These are phyloP conservation scores for Dunckerocampus dactyliophorus DNA, from an alignment of 2,113 vertebrate species.

Conservation along the genomic window DNA sequence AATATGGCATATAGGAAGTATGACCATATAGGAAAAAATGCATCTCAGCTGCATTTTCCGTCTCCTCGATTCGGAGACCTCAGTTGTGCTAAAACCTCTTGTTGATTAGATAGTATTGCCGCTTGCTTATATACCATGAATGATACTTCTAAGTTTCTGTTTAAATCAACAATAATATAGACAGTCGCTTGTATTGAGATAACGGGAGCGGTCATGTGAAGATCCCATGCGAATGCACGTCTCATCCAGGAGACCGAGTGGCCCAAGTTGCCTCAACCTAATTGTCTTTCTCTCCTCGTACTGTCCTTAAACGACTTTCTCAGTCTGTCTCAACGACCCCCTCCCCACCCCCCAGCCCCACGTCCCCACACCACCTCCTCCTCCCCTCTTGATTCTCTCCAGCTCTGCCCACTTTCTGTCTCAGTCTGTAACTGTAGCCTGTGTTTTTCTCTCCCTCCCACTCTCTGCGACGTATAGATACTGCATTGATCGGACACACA, in stretches of 20 bases:
- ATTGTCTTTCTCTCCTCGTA: slow-evolving; percentile 73
- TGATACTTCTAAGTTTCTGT: not conserved
- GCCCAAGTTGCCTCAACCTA: slow-evolving; percentile 67
- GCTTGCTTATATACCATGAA: too few relatives aligned
- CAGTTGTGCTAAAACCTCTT: too few relatives aligned
- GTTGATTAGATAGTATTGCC: too few relatives aligned
- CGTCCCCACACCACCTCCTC: slow-evolving; percentile 28
- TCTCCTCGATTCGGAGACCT: too few relatives aligned
- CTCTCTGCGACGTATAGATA: slow-evolving; percentile 73
- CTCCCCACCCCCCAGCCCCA: slow-evolving; percentile 28
- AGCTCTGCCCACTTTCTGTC: slow-evolving; percentile 63
- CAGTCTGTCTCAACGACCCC: slow-evolving; percentile 57
- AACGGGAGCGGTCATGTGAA: not conserved
- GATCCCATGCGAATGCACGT: slow-evolving; percentile 29
- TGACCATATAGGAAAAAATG: too few relatives aligned
- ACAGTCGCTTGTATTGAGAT: too few relatives aligned
- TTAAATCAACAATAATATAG: not conserved
- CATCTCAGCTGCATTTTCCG: too few relatives aligned
- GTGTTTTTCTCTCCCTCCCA: slow-evolving; percentile 62
- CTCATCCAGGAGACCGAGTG: slow-evolving; percentile 50
- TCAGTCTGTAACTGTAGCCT: slow-evolving; percentile 77
- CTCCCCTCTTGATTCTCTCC: slow-evolving; percentile 42
- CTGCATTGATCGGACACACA: slow-evolving; percentile 69
- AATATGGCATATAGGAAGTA: too few relatives aligned
- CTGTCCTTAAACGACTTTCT: slow-evolving; percentile 77